These are phyloP conservation scores for Centroberyx gerrardi DNA, from an alignment of 2,797 vertebrate species.

Conservation along the genomic window DNA sequence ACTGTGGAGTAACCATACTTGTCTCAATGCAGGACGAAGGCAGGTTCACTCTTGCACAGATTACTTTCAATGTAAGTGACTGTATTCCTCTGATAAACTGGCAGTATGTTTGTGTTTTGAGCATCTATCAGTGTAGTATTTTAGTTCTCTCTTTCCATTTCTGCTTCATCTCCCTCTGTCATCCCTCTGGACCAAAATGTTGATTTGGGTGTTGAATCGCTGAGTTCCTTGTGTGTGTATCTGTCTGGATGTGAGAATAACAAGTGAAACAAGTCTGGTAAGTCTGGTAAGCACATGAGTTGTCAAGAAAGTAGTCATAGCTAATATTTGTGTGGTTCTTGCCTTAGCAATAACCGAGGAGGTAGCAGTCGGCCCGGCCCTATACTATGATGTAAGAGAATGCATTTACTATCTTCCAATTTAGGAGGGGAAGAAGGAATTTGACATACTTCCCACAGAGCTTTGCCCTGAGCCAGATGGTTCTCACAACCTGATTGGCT, in stretches of 20 bases:
- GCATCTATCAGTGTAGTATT: background rate
- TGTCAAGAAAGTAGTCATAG: constrained; percentile 6
- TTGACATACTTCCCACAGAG: constrained; percentile 86
- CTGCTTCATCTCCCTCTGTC: background rate
- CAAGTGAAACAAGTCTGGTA: background rate
- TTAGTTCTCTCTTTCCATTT: background rate
- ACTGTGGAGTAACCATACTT: constrained; percentile 65
- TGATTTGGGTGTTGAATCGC: background rate
- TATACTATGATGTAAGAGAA: constrained; percentile 48
- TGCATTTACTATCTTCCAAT: constrained; percentile 62
- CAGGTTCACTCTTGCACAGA: constrained; percentile 72
- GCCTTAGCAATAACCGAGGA: constrained; percentile 18
- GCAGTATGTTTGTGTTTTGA: constrained; percentile 1
- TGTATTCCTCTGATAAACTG: constrained; percentile 14
- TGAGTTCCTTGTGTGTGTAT: constrained; percentile 12
- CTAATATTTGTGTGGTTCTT: constrained; percentile 16
- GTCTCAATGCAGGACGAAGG: constrained; percentile 72
- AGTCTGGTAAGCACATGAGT: background rate
- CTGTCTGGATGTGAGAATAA: constrained; percentile 5
- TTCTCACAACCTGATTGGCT: constrained; percentile 78
- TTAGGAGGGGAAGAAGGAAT: constrained; percentile 63
- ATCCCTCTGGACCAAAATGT: background rate
- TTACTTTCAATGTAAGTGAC: constrained; percentile 71
- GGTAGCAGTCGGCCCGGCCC: constrained; percentile 16
- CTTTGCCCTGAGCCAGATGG: constrained; percentile 72